Evolutionary conservation across 2,888 invertebrate species (phyloP).

Genomic region (Cepaea hortensis): DNA sequence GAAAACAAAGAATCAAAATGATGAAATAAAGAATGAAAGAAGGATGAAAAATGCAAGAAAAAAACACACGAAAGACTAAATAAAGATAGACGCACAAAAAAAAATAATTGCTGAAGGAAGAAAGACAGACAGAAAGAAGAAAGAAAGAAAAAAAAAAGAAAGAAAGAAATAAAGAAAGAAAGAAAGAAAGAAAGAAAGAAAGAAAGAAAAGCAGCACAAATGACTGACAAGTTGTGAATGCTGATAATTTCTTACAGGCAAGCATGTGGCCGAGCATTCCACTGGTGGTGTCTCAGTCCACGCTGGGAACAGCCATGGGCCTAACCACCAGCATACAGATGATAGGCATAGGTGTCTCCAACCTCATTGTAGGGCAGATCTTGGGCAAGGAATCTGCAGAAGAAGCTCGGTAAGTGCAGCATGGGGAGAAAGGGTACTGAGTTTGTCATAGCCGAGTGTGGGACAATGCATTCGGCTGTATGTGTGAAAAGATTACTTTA

Average conservation of each 20-base stretch:
- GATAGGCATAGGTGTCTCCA: conserved; percentile 77
- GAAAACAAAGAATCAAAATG: no score
- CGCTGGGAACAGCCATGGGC: conserved; percentile 77
- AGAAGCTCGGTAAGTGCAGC: conserved; percentile 56
- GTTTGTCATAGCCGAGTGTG: background rate
- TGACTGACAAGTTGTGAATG: background rate
- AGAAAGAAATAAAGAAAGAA: no score
- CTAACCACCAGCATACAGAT: conserved; percentile 76
- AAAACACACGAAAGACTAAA: no score
- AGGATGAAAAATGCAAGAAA: background rate
- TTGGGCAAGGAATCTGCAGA: conserved; percentile 64
- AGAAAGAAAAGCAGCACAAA: background rate
- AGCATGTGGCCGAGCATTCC: conserved; percentile 77
- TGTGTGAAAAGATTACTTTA: background rate
- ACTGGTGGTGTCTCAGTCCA: conserved; percentile 74
- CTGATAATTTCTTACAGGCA: conserved; percentile 63
- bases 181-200: background rate
- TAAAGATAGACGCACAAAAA: no score
- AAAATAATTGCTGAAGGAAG: no score
- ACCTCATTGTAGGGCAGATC: conserved; percentile 75
- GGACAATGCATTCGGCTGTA: background rate
- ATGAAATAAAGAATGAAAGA: background rate
- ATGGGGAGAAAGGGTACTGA: background rate
- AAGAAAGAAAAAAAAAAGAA: no score
- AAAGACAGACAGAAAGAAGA: no score